Percentiles rank a stretch among this genome's conserved stretches.
These are phyloP conservation scores for Drosophila fulvimacula DNA, from an alignment of 2,888 invertebrate genomes.

Conservation along the genomic window DNA sequence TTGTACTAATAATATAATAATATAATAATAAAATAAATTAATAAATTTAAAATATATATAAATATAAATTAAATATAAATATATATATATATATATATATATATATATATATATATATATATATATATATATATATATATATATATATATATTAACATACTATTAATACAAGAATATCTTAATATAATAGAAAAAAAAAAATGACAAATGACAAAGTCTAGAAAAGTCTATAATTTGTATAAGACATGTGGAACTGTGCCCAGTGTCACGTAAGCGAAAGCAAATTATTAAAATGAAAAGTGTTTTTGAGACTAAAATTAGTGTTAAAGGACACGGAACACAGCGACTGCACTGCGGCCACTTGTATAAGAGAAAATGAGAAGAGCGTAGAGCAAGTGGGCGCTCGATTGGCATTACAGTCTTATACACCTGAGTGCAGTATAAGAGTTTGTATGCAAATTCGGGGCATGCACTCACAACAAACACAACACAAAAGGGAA, in stretches of 20 bases:
- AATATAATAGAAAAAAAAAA: no score
- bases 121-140: no score
- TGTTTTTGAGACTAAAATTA: constrained; percentile 5
- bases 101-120: no score
- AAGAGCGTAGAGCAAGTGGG: not conserved
- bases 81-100: no score
- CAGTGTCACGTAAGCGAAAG: constrained; percentile 9
- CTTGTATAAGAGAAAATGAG: not conserved
- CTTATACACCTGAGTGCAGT: not conserved
- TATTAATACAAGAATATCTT: no score
- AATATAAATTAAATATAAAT: no score
- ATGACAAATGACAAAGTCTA: not conserved
- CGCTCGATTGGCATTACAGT: not conserved
- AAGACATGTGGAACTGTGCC: not conserved
- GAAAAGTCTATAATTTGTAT: not conserved
- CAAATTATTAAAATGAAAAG: constrained; percentile 7
- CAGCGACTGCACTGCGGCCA: not conserved
- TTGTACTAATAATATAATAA: no score
- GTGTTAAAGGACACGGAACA: not conserved
- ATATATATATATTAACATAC: no score
- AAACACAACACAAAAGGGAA: constrained; percentile 10
- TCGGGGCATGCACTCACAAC: constrained; percentile 3
- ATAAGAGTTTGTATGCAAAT: constrained; percentile 1
- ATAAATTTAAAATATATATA: no score
- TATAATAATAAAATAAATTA: no score